Evolutionary conservation across 1,140 invertebrate species (phyloP).

Genomic region (Drosophila grimshawi): DNA sequence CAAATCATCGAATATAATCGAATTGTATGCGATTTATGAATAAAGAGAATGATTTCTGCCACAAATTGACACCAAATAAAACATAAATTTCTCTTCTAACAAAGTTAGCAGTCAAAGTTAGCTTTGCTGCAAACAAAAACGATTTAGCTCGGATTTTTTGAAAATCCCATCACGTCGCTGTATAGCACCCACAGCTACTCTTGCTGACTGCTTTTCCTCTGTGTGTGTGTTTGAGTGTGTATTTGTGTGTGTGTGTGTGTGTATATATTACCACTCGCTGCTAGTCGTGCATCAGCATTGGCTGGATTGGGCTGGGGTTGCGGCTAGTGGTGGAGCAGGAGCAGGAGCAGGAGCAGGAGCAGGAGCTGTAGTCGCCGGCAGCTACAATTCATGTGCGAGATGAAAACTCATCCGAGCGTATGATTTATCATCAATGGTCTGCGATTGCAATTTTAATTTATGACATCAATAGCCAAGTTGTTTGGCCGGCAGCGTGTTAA

Average conservation of each 20-base stretch:
- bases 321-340: not conserved
- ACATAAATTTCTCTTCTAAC: conserved; percentile 64
- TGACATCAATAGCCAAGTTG: conserved; percentile 62
- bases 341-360: not conserved
- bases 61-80: conserved; percentile 69
- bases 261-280: conserved; percentile 2
- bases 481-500: conserved; percentile 59
- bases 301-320: not conserved
- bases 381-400: conserved; percentile 65
- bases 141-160: conserved; percentile 62
- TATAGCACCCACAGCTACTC: conserved; percentile 42
- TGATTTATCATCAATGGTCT: conserved; percentile 69
- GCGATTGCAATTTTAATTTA: conserved; percentile 68
- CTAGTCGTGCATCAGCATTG: conserved; percentile 24
- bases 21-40: conserved; percentile 61
- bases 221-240: conserved; percentile 19
- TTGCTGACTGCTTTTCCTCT: conserved; percentile 8
- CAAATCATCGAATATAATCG: conserved; percentile 59
- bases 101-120: conserved; percentile 64
- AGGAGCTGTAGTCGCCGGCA: conserved; percentile 42
- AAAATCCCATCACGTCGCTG: conserved; percentile 68
- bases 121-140: conserved; percentile 61
- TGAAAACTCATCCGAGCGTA: conserved; percentile 63
- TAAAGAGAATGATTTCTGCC: conserved; percentile 58
- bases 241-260: not conserved